These are phyloP conservation scores for Onthophagus sagittarius DNA, from an alignment of 2,888 invertebrate genomes.

Conservation along the genomic window DNA sequence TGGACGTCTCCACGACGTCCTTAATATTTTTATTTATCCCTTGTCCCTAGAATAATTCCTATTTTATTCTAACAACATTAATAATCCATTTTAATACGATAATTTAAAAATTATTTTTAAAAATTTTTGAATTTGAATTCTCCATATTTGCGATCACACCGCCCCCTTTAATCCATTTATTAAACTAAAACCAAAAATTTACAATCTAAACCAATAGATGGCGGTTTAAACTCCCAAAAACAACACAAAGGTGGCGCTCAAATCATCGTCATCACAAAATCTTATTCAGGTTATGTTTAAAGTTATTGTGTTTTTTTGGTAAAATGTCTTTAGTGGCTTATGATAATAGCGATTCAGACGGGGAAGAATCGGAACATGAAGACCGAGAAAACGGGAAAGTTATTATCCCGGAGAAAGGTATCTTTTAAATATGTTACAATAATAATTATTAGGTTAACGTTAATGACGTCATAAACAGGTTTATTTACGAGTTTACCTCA, in stretches of 20 bases:
- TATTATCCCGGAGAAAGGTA: neutral
- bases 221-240: neutral
- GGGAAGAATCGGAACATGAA: constrained; percentile 43
- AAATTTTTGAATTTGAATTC: too few species aligned
- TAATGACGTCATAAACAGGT: neutral
- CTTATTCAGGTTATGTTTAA: neutral
- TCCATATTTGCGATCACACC: too few species aligned
- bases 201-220: too few species aligned
- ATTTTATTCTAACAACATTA: neutral
- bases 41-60: neutral
- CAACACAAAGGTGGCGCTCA: neutral
- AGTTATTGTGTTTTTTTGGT: too few species aligned
- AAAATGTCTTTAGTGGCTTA: constrained; percentile 58
- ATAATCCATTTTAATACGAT: too few species aligned
- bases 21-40: neutral
- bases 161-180: too few species aligned
- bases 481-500: constrained; percentile 49
- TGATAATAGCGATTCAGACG: constrained; percentile 53
- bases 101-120: too few species aligned
- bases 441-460: too few species aligned
- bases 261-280: neutral
- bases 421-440: too few species aligned
- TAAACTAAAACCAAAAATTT: too few species aligned
- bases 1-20: neutral
- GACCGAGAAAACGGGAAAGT: constrained; percentile 38